Conservation (phyloP, 2,888 invertebrate genomes). For the Synanthedon formicaeformis region DNA sequence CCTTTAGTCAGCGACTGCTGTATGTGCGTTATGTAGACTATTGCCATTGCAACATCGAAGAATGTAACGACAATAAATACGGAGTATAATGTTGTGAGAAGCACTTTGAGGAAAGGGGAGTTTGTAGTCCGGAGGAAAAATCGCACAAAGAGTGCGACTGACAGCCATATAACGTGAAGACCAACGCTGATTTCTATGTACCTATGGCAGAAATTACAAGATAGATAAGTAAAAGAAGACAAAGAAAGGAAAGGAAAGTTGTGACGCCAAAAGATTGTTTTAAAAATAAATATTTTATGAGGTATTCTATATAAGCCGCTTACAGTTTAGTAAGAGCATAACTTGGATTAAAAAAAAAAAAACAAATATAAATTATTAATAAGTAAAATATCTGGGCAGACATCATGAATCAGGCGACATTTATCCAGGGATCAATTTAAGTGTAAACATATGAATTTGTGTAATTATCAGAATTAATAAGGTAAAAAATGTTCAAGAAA, state of each 20-base stretch:
- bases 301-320: too few relatives aligned
- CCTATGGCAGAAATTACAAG: conserved; percentile 19
- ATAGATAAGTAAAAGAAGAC: not conserved
- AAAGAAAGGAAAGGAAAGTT: not conserved
- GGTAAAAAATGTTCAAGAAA: too few relatives aligned
- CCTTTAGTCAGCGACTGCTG: conserved; percentile 44
- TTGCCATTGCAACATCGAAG: conserved; percentile 48
- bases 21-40: conserved; percentile 45
- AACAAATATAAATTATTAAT: too few relatives aligned
- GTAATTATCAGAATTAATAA: too few relatives aligned
- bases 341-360: too few relatives aligned
- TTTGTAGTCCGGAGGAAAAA: conserved; percentile 12
- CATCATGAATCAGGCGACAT: too few relatives aligned
- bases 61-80: conserved; percentile 18
- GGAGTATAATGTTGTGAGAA: conserved; percentile 24
- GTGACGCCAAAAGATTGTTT: too few relatives aligned
- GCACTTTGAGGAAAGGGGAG: conserved; percentile 15
- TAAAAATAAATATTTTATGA: too few relatives aligned
- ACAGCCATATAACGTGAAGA: conserved; percentile 35
- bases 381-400: too few relatives aligned
- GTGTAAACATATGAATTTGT: too few relatives aligned
- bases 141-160: conserved; percentile 20
- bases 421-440: too few relatives aligned
- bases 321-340: too few relatives aligned
- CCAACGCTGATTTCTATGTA: conserved; percentile 29